A percentile compares a stretch with the other conserved stretches of the same genome.
phyloP scores from a whole-genome alignment of 2,797 vertebrate species.

The Dendrocincla tyrannina region DNA sequence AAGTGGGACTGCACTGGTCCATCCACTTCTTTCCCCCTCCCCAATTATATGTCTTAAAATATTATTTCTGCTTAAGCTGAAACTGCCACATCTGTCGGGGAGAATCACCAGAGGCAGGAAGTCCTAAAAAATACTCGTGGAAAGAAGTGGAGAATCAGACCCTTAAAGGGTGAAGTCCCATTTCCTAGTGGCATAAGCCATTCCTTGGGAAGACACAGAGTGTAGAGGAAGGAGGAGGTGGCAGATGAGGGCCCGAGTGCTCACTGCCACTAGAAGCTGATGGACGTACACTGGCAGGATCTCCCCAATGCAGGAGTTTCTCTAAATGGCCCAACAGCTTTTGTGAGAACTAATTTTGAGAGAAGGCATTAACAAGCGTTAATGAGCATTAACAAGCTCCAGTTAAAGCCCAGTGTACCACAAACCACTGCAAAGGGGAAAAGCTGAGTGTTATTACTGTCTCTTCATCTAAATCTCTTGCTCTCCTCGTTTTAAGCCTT shows the following conservation, averaged over 20 bases:
- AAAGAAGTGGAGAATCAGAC: background rate
- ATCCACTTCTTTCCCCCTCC: background rate
- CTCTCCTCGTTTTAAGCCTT: background rate
- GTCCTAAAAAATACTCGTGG: background rate
- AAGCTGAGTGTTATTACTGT: background rate
- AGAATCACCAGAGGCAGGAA: background rate
- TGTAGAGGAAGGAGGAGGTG: background rate
- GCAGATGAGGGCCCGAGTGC: fast-evolving
- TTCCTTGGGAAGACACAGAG: background rate
- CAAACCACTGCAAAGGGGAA: background rate
- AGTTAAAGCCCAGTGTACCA: background rate
- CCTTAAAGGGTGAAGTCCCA: background rate
- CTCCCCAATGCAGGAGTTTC: background rate
- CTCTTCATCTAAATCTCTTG: slow-evolving; percentile 15
- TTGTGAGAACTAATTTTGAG: background rate
- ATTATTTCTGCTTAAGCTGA: background rate
- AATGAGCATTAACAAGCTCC: background rate
- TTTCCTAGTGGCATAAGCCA: background rate
- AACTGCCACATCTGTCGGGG: background rate
- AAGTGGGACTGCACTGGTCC: background rate
- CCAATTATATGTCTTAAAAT: background rate
- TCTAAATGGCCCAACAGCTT: background rate
- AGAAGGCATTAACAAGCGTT: background rate
- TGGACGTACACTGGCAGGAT: fast-evolving
- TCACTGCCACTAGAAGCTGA: background rate